These are phyloP conservation scores for Tachystola acroxantha DNA, from an alignment of 2,888 invertebrate species.

Conservation along the genomic window DNA sequence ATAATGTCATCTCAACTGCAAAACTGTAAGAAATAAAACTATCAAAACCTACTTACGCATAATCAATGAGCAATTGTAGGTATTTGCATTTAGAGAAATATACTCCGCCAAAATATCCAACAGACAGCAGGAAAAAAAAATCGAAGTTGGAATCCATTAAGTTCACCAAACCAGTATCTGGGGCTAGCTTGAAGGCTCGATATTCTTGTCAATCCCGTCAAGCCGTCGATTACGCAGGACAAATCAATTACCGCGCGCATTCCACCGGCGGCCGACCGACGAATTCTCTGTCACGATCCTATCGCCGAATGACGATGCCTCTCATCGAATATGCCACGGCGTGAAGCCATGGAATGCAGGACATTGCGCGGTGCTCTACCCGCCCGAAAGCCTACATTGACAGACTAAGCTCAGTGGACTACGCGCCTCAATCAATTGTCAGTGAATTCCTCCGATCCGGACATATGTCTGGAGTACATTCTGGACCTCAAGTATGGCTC, in stretches of 20 bases:
- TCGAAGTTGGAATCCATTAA: too few species aligned
- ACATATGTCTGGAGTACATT: conserved; percentile 51
- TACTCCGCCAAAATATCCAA: too few species aligned
- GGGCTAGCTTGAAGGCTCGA: conserved; percentile 42
- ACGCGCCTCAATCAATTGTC: conserved; percentile 63
- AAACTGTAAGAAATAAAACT: too few species aligned
- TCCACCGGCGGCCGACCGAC: conserved; percentile 63
- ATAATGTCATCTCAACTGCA: too few species aligned
- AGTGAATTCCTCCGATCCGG: conserved; percentile 61
- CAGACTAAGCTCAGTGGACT: conserved; percentile 56
- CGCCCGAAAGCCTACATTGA: conserved; percentile 46
- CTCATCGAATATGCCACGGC: conserved; percentile 49
- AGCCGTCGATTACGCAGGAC: conserved; percentile 69
- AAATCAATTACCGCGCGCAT: conserved; percentile 74
- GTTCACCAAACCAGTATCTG: too few species aligned
- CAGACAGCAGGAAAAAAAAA: too few species aligned
- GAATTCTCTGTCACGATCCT: conserved; percentile 73
- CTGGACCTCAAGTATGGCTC: conserved; percentile 53
- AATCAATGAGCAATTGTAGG: too few species aligned
- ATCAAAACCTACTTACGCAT: too few species aligned
- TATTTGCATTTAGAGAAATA: too few species aligned
- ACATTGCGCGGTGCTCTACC: conserved; percentile 43
- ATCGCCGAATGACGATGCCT: conserved; percentile 60
- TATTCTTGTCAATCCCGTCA: conserved; percentile 62
- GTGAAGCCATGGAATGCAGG: conserved; percentile 47